Percentiles rank a stretch among this genome's conserved stretches.
Conservation (phyloP, 2,888 invertebrate species). For the Epinotia nisella region DNA sequence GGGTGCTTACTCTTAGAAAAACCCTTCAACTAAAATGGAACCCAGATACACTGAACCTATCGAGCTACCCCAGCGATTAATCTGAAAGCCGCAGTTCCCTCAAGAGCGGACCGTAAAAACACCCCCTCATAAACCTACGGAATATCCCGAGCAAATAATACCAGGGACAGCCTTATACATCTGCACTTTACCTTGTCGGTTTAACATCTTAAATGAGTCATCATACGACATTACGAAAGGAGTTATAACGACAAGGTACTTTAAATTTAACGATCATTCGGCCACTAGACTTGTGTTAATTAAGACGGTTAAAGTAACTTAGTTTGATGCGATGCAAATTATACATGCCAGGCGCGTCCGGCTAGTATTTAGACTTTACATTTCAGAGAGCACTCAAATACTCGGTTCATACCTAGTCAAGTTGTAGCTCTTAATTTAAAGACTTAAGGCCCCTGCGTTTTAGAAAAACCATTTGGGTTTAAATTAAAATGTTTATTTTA, state of each 20-base stretch:
- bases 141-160: constrained; percentile 68
- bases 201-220: constrained; percentile 19
- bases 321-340: constrained; percentile 56
- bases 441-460: background rate
- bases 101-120: constrained; percentile 61
- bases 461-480: background rate
- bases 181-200: constrained; percentile 15
- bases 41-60: constrained; percentile 11
- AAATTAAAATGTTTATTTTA: background rate
- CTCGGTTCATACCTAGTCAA: constrained; percentile 21
- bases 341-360: constrained; percentile 53
- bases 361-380: constrained; percentile 43
- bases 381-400: constrained; percentile 47
- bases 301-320: constrained; percentile 57
- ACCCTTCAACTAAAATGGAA: constrained; percentile 5
- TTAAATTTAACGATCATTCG: constrained; percentile 62
- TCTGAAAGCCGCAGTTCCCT: constrained; percentile 48
- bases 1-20: background rate
- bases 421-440: background rate
- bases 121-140: constrained; percentile 67
- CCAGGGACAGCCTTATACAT: constrained; percentile 56
- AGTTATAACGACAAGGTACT: constrained; percentile 16
- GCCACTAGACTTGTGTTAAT: constrained; percentile 60
- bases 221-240: constrained; percentile 10
- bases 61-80: constrained; percentile 36